Evolutionary conservation across 1,140 invertebrate species (phyloP).

Genomic region (Aculops lycopersici): DNA sequence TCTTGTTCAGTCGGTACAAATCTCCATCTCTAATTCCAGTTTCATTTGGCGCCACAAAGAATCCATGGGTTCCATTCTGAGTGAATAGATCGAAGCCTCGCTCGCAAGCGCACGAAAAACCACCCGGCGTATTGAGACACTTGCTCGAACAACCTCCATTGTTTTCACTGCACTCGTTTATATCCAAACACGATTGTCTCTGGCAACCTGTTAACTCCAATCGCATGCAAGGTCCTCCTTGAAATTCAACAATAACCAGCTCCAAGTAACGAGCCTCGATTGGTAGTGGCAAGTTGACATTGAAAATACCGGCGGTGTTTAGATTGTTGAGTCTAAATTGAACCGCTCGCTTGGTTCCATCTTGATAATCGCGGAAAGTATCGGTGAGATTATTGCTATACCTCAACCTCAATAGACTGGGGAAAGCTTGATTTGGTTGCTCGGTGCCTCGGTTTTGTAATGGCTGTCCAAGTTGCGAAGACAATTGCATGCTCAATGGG

Average conservation of each 20-base stretch:
- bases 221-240: slow-evolving; percentile 52
- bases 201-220: slow-evolving; percentile 76
- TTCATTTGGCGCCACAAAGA: slow-evolving; percentile 40
- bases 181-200: slow-evolving; percentile 50
- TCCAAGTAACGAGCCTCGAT: slow-evolving; percentile 62
- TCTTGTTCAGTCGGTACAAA: slow-evolving; percentile 62
- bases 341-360: slow-evolving; percentile 55
- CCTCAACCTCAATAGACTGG: slow-evolving; percentile 47
- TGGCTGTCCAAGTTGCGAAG: no score
- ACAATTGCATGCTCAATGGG: no score
- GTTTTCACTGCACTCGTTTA: slow-evolving; percentile 56
- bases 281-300: slow-evolving; percentile 37
- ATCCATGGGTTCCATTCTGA: slow-evolving; percentile 66
- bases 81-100: slow-evolving; percentile 66
- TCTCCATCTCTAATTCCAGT: slow-evolving; percentile 55
- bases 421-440: slow-evolving; percentile 46
- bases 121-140: slow-evolving; percentile 56
- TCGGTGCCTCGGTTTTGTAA: slow-evolving; percentile 19
- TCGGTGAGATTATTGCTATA: slow-evolving; percentile 63
- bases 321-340: slow-evolving; percentile 40
- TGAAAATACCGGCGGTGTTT: slow-evolving; percentile 42
- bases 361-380: slow-evolving; percentile 55
- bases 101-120: slow-evolving; percentile 57
- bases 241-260: slow-evolving; percentile 55
- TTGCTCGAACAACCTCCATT: slow-evolving; percentile 82